Evolutionary conservation across 1,140 invertebrate genomes (phyloP).

Genomic region (Helicoverpa armigera): DNA sequence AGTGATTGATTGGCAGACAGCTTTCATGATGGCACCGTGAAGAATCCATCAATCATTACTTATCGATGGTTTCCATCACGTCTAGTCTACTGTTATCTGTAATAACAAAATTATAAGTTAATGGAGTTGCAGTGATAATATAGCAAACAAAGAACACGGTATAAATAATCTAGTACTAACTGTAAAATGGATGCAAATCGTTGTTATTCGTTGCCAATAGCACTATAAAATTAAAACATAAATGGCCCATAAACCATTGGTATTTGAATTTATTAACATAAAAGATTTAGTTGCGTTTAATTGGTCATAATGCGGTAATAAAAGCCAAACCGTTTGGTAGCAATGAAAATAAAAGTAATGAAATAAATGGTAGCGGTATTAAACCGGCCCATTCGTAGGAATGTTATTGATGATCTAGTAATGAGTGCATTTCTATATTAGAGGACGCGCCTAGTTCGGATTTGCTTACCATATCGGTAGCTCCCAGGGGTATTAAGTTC

Average conservation of each 20-base stretch:
- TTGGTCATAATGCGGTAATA: constrained; percentile 11
- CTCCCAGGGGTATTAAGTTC: constrained; percentile 13
- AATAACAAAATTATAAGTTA: too few species aligned
- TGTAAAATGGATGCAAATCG: constrained; percentile 25
- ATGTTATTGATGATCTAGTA: background rate
- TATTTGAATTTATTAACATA: constrained; percentile 54
- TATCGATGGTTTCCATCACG: too few species aligned
- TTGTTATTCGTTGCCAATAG: background rate
- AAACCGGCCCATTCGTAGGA: background rate
- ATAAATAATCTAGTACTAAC: background rate
- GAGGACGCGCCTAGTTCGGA: background rate
- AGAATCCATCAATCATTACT: too few species aligned
- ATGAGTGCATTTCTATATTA: background rate
- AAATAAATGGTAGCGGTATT: background rate
- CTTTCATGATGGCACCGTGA: too few species aligned
- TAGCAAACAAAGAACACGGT: constrained; percentile 20
- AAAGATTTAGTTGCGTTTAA: constrained; percentile 41
- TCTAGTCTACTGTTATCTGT: too few species aligned
- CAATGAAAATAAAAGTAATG: constrained; percentile 2
- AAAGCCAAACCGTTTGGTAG: background rate
- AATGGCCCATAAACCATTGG: constrained; percentile 18
- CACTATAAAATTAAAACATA: constrained; percentile 5
- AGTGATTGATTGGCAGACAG: too few species aligned
- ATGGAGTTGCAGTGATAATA: background rate
- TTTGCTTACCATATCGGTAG: constrained; percentile 7